Conservation (phyloP, 2,113 vertebrate genomes). For the Calypte anna region DNA sequence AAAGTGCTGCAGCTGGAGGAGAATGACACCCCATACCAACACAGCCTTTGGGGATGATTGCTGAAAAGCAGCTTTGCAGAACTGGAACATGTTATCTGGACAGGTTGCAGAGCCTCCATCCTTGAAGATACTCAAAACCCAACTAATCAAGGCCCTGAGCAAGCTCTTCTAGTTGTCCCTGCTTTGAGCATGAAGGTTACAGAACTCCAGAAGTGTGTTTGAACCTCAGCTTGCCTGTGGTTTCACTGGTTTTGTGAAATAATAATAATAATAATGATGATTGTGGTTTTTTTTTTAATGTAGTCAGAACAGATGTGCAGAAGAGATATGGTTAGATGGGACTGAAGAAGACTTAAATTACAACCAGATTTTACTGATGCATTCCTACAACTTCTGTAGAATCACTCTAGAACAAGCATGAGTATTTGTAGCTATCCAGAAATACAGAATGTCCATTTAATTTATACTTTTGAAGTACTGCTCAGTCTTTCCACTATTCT, state of each 20-base stretch:
- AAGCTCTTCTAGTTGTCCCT: neutral
- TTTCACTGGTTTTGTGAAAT: neutral
- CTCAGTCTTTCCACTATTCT: neutral
- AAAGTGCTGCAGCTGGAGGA: neutral
- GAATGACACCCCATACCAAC: neutral
- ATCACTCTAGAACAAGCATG: neutral
- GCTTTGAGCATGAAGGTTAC: neutral
- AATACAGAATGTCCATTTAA: neutral
- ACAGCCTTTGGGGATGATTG: neutral
- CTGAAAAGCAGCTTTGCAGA: neutral
- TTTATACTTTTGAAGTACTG: neutral
- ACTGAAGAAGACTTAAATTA: neutral
- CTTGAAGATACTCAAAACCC: neutral
- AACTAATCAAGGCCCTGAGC: neutral
- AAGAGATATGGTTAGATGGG: neutral
- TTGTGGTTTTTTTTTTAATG: neutral
- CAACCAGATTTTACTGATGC: neutral
- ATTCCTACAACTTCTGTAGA: neutral
- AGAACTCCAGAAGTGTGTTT: neutral
- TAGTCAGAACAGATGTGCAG: neutral
- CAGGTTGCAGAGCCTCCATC: neutral
- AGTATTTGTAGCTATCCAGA: neutral
- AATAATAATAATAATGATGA: no score
- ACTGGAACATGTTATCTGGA: neutral
- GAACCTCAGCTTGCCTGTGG: neutral